Evolutionary conservation across 2,113 vertebrate species (phyloP).

Genomic region (Geococcyx californianus): DNA sequence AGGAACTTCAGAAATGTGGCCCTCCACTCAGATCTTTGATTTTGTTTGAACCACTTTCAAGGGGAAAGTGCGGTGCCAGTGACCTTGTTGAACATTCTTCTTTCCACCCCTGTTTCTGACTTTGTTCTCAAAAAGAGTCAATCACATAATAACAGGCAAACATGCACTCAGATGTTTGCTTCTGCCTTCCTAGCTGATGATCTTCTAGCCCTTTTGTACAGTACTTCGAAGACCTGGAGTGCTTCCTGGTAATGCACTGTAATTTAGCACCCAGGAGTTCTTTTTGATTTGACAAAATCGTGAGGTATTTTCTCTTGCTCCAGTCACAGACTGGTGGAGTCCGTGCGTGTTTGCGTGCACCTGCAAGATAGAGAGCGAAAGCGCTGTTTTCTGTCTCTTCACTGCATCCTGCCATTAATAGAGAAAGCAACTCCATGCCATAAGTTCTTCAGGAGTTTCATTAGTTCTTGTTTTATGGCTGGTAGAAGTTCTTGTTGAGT

Average conservation of each 20-base stretch:
- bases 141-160: slow-evolving; percentile 21
- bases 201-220: neutral
- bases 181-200: neutral
- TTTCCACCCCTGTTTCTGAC: neutral
- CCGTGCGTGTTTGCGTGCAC: neutral
- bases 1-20: neutral
- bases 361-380: neutral
- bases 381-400: neutral
- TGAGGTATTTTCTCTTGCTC: neutral
- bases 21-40: neutral
- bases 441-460: neutral
- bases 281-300: neutral
- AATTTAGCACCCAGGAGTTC: slow-evolving; percentile 18
- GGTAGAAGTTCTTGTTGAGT: neutral
- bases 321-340: neutral
- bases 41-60: neutral
- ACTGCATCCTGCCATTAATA: neutral
- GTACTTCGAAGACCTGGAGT: neutral
- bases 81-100: neutral
- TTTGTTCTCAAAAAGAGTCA: slow-evolving; percentile 14
- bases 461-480: neutral
- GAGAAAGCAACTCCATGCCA: accelerated
- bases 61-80: neutral
- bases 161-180: neutral
- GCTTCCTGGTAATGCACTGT: slow-evolving; percentile 5